Base-by-base conservation (phyloP, 2,888 invertebrate species). In the Arge pagana region DNA sequence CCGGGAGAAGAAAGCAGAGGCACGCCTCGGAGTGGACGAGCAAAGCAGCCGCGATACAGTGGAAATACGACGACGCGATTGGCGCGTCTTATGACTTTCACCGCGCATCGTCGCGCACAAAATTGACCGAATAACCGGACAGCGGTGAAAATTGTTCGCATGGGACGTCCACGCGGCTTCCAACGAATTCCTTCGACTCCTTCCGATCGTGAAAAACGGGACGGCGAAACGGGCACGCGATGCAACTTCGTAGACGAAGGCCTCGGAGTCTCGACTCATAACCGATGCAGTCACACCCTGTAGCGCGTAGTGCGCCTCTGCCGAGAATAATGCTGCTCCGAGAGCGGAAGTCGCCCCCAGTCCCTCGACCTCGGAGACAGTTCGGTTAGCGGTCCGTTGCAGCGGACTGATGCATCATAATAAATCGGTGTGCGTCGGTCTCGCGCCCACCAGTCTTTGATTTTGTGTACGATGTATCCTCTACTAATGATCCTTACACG, bases 401-500 rank as follows among this genome's bases (percentile, higher is more conserved):
- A 45, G 41, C 52, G 62, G 62, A 57, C 40, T 39, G 50, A 35
- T 42, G 43, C 50, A 43, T 51, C 50, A 43, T 51, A 51, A 51
- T 51, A 42, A 69, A 70, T 67, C 64, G 58, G 59, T 66, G 63
- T 60, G 50, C 41, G 42, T 15, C 7, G 36, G 7, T 35, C 36
- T 51, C 50, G 42, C 50, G 50, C 50, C 50, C 50, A 51, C 50
- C 40, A 43, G 36, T 42, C 43, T 51, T 51, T 51, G 50, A 51
- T 51, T 51, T 30, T 49, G 43, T 43, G 52, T 31, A 48, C 50
- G 48, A 42, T 19, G 40, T 41, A 39, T 49, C 49, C 50, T 53
- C 52, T 62, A 60, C 73, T 74, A 74, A 76, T 73, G 72, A 74
- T 68, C 68, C 66, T 66, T 66, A 68, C 69, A 68, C 62, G 66